Percentiles rank a stretch among this genome's conserved stretches.
Evolutionary conservation across 2,888 invertebrate genomes (phyloP).

Genomic region (Pandemis heparana): DNA sequence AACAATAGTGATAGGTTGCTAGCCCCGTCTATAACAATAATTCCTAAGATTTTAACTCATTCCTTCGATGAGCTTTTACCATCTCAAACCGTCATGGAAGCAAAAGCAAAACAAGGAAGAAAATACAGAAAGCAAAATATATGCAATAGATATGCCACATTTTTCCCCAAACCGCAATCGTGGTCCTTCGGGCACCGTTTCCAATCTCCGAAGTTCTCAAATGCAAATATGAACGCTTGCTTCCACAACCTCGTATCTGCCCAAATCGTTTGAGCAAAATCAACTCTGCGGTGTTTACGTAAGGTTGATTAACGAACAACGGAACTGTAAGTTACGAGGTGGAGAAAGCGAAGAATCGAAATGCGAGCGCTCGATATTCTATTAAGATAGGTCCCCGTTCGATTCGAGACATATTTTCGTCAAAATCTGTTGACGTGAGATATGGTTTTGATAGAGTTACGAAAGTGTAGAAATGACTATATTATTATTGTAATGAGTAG

Average conservation of each 20-base stretch:
- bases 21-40: too few species aligned
- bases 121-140: not conserved
- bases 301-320: not conserved
- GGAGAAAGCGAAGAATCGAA: not conserved
- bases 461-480: slow-evolving; percentile 9
- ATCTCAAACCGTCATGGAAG: too few species aligned
- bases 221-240: not conserved
- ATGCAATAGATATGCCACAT: not conserved
- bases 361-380: slow-evolving; percentile 69
- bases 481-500: too few species aligned
- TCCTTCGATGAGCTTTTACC: too few species aligned
- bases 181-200: not conserved
- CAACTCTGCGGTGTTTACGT: not conserved
- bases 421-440: slow-evolving; percentile 76
- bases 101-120: too few species aligned
- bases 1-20: too few species aligned
- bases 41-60: too few species aligned
- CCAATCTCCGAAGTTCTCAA: slow-evolving; percentile 1
- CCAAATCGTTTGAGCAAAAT: not conserved
- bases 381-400: slow-evolving; percentile 72
- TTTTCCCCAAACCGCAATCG: not conserved
- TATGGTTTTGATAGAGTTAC: slow-evolving; percentile 51
- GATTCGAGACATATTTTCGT: slow-evolving; percentile 73
- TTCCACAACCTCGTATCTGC: not conserved
- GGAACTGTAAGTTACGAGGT: not conserved